Percentiles rank a stretch among this genome's conserved stretches.
Evolutionary conservation across 1,140 invertebrate genomes (phyloP).

Genomic region (Delia radicum): DNA sequence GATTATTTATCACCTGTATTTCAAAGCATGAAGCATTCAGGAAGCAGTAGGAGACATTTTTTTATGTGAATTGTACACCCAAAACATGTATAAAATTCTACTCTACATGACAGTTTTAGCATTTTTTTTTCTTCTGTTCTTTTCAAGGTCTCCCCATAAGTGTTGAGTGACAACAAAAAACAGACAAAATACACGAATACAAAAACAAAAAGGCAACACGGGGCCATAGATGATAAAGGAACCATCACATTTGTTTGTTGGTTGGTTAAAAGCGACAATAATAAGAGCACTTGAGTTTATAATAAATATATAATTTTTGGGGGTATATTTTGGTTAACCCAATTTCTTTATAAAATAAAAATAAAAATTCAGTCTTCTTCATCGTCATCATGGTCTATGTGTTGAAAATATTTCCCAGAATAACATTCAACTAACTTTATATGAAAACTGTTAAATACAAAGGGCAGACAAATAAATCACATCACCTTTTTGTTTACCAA

Average conservation of each 20-base stretch:
- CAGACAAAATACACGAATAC: constrained; percentile 13
- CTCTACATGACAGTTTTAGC: not conserved
- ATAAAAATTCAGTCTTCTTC: not conserved
- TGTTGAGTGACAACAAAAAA: constrained; percentile 1
- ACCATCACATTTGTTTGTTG: not conserved
- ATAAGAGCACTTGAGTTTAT: not conserved
- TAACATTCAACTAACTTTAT: constrained; percentile 3
- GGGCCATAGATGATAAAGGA: not conserved
- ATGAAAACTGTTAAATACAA: constrained; percentile 33
- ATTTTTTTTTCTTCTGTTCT: too few species aligned
- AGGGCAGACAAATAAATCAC: constrained; percentile 55
- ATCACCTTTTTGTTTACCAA: constrained; percentile 39
- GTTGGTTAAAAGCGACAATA: not conserved
- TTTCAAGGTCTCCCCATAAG: not conserved
- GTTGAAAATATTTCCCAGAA: not conserved
- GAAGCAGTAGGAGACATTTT: constrained; percentile 53
- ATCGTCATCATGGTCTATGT: too few species aligned
- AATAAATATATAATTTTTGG: not conserved
- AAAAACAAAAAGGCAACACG: constrained; percentile 34
- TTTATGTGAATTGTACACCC: too few species aligned
- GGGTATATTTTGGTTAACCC: not conserved
- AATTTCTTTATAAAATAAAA: not conserved
- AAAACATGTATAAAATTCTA: too few species aligned
- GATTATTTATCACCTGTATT: constrained; percentile 56
- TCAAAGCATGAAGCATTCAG: constrained; percentile 37